Conservation (phyloP, 2,113 vertebrate species). For the Poecilia latipinna region DNA sequence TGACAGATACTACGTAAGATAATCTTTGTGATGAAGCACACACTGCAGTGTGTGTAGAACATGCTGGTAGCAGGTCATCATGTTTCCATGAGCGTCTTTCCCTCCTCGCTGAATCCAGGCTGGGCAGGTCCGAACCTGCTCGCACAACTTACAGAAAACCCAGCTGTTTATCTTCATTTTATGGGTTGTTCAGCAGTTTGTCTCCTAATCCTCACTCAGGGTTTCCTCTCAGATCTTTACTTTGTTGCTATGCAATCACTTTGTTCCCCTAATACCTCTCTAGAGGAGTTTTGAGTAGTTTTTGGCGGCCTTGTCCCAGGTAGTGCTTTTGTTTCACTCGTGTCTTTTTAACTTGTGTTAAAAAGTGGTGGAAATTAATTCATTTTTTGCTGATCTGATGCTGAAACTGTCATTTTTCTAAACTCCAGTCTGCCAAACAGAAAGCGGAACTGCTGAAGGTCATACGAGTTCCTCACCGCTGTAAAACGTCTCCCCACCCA, state of each 20-base stretch:
- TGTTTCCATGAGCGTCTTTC: constrained; percentile 51
- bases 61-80: constrained; percentile 39
- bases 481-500: constrained; percentile 29
- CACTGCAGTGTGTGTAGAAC: constrained; percentile 1
- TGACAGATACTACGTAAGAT: neutral
- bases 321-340: neutral
- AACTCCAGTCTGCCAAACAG: neutral
- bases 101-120: constrained; percentile 34
- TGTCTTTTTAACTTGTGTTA: neutral
- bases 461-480: constrained; percentile 20
- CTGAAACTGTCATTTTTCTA: constrained; percentile 5
- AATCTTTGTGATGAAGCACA: constrained; percentile 8
- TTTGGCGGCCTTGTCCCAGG: neutral
- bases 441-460: constrained; percentile 37
- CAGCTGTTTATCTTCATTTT: constrained; percentile 10
- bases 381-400: neutral
- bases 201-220: neutral
- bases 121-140: constrained; percentile 59
- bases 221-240: constrained; percentile 41
- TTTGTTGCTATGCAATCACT: constrained; percentile 36
- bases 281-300: constrained; percentile 23
- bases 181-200: constrained; percentile 28
- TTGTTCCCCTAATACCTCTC: constrained; percentile 37
- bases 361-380: neutral
- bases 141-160: constrained; percentile 3